phyloP scores from a whole-genome alignment of 2,888 invertebrate species.

The Heliconius erato region DNA sequence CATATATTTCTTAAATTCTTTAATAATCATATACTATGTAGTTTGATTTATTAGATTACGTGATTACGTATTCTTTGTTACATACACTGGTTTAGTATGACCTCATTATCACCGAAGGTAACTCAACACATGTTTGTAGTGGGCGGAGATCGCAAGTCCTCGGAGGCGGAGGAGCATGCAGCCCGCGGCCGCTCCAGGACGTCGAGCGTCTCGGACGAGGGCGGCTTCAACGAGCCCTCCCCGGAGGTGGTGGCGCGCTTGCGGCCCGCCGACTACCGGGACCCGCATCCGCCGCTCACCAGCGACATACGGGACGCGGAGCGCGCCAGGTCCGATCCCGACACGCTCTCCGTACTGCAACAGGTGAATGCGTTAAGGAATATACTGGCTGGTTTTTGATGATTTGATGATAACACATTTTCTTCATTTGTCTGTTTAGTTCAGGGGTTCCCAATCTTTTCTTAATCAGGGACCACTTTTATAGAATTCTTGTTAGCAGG shows the following conservation, averaged over 20 bases:
- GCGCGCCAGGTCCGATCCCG: constrained; percentile 78
- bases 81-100: neutral
- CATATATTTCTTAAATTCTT: neutral
- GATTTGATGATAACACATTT: no score
- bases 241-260: constrained; percentile 89
- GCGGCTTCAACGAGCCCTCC: constrained; percentile 90
- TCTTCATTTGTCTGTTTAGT: no score
- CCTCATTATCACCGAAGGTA: neutral
- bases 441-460: no score
- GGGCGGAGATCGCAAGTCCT: constrained; percentile 80
- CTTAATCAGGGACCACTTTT: no score
- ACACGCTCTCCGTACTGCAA: constrained; percentile 80
- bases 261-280: constrained; percentile 79
- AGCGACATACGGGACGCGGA: constrained; percentile 73
- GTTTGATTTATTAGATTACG: neutral
- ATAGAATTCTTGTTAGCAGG: no score
- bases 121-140: constrained; percentile 62
- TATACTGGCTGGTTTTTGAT: neutral
- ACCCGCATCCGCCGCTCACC: constrained; percentile 69
- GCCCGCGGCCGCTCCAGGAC: constrained; percentile 88
- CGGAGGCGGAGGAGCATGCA: constrained; percentile 85
- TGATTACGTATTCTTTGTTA: neutral
- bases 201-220: constrained; percentile 88
- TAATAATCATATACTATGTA: neutral
- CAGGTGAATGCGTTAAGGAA: constrained; percentile 66